Percentiles rank a stretch among this genome's conserved stretches.
Conservation (phyloP, 2,113 vertebrate species). For the Pseudolaguvia tuberculata region DNA sequence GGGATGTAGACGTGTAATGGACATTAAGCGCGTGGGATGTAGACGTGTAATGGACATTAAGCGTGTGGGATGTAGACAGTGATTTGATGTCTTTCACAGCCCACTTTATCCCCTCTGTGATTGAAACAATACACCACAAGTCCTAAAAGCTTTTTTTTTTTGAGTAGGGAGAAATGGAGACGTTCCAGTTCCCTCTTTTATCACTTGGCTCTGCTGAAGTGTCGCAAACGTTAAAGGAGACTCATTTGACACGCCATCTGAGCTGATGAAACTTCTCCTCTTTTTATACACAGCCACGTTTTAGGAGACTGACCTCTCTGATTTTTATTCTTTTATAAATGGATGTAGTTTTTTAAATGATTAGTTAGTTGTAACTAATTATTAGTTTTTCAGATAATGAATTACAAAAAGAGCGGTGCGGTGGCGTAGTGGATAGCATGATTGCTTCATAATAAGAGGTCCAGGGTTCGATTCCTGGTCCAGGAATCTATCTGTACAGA, state of each 20-base stretch:
- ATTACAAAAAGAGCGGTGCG: no score
- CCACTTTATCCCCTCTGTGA: not conserved
- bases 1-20: no score
- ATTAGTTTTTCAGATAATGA: not conserved
- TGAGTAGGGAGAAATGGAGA: not conserved
- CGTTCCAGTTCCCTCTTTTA: not conserved
- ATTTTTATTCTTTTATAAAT: not conserved
- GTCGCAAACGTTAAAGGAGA: not conserved
- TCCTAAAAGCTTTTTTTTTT: not conserved
- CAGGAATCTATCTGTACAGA: no score
- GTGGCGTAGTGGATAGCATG: no score
- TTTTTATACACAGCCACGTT: not conserved
- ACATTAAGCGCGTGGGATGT: no score
- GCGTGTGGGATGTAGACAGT: not conserved
- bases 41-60: not conserved
- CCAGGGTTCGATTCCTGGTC: no score
- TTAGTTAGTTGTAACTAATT: conserved; percentile 4
- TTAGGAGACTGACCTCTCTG: not conserved
- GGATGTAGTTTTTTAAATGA: not conserved
- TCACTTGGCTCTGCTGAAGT: not conserved
- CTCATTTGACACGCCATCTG: not conserved
- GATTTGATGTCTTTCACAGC: not conserved
- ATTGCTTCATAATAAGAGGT: no score
- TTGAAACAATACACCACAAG: not conserved
- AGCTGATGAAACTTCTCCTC: not conserved